Evolutionary conservation across 2,888 invertebrate genomes (phyloP), one percentile per base, ranked within the genome.

Genomic region (Trichogramma dendrolimi): DNA sequence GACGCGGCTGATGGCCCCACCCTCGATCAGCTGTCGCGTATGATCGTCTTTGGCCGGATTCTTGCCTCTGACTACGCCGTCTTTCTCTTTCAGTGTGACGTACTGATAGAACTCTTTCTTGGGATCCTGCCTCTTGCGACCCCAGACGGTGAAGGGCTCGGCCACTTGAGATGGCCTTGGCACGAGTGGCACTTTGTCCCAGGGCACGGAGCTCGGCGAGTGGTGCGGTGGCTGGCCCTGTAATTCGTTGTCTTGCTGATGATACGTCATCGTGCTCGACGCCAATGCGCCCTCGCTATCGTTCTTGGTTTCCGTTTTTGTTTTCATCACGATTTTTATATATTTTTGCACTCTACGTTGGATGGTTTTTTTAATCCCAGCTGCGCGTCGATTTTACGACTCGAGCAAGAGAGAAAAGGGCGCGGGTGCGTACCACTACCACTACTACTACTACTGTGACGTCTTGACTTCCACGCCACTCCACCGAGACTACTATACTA

Each of bases 181-280:
- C 75, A 92, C 92, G 81, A 85, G 89, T 74, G 92, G 92, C 81
- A 90, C 89, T 85, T 90, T 91, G 82, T 92, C 90, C 92, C 92
- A 92, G 75, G 92, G 91, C 76, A 91, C 88, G 80, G 84, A 82
- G 73, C 83, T 81, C 80, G 87, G 87, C 82, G 58, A 55, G 10
- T 44, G 58, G 47, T 63, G 60, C 47, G 60, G 6, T n/a, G 58
- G 14, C 51, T 27, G 27, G 27, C 27, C 27, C 27, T 27, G 27
- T 27, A 27, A 27, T 27, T 27, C 27, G 27, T 27, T 27, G 27
- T 54, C 63, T 48, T 55, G 60, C 10, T 50, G 56, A 7, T 57
- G 59, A 11, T 41, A 55, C 47, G 57, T 51, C 57, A 55, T 60
- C 27, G 55, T 43, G 55, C 11, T 8, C 46, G n/a, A 11, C 44